Percentiles rank a stretch among this genome's conserved stretches.
These are phyloP conservation scores for Chionomys nivalis DNA, from an alignment of 2,113 vertebrate genomes.

Conservation along the genomic window DNA sequence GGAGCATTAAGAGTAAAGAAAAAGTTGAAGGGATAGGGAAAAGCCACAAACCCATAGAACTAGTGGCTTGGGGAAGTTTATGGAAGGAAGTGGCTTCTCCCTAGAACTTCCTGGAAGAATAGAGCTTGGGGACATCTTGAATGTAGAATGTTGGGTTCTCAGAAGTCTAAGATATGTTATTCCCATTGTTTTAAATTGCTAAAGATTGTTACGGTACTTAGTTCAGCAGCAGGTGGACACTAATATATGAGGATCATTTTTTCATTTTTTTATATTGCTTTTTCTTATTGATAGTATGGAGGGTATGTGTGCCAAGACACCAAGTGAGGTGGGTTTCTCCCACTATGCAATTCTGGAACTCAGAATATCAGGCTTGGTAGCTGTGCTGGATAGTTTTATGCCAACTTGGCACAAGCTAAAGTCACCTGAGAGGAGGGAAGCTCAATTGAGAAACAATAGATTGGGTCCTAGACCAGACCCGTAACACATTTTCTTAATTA, in stretches of 20 bases:
- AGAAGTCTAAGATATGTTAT: background rate
- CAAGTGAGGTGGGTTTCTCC: background rate
- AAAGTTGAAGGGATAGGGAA: background rate
- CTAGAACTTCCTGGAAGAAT: background rate
- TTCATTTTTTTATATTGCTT: background rate
- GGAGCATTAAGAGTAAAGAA: background rate
- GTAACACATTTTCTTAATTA: background rate
- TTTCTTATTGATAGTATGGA: background rate
- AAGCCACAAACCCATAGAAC: no score
- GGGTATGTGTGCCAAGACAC: background rate
- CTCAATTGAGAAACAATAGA: background rate
- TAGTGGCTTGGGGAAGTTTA: rapidly evolving
- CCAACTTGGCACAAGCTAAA: background rate
- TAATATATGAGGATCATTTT: background rate
- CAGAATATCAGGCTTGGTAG: no score
- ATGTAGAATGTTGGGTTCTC: background rate
- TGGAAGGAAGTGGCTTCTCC: background rate
- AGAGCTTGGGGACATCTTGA: background rate
- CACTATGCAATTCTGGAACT: background rate
- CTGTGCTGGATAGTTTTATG: background rate
- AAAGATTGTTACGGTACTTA: background rate
- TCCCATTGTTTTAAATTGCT: background rate
- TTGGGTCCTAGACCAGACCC: background rate
- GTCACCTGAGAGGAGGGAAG: background rate
- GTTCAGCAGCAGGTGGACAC: background rate